Base-by-base conservation (phyloP, 2,797 vertebrate species). In the Ctenosaura bakeri region DNA sequence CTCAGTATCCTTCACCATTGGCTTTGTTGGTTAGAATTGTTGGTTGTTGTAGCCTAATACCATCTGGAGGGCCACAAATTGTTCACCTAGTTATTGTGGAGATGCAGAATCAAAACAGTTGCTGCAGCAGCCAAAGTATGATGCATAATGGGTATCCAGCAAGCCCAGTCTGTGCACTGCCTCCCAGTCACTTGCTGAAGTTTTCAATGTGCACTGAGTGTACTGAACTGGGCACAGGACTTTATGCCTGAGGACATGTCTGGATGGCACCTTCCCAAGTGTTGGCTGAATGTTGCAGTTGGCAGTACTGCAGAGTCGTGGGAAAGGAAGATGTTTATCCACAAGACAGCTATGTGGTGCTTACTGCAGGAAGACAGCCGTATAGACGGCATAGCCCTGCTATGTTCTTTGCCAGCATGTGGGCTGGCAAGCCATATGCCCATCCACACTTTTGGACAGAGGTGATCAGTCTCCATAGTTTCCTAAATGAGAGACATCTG, bases 401-500 rank as follows among this genome's bases (percentile, higher is more conserved):
- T 22, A 1, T 73, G 16, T 52, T 46, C 16, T 18, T 56, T 88
- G 66, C 79, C 79, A 83, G 18, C 32, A 59, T 71, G 62, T 85
- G 64, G 78, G 38, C 22, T 89, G 69, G 56, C 42, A 81, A 24
- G 64, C 46, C 16, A 16, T 73, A 82, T 52, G 69, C 50, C 54
- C 42, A 52, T 82, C 85, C 69, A 62, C 42, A 81, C 13, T 62
- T 82, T 35, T 54, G 52, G 56, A 42, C 42, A 24, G 18, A 84
- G 22, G 82, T 10, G 42, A 84, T 83, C 56, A 29, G 38, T 54
- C 50, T 42, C 35, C 35, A 59, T 46, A 14, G 1, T 52, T 80
- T 59, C 16, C 29, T 76, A 16, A 83, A 78, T 84, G 59, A 54
- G 59, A 84, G 12, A 78, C 88, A 89, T 89, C 59, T 84, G 82